Evolutionary conservation across 2,113 vertebrate genomes (phyloP), one percentile per base, ranked within the genome.

Genomic region (Pomatostomus ruficeps): DNA sequence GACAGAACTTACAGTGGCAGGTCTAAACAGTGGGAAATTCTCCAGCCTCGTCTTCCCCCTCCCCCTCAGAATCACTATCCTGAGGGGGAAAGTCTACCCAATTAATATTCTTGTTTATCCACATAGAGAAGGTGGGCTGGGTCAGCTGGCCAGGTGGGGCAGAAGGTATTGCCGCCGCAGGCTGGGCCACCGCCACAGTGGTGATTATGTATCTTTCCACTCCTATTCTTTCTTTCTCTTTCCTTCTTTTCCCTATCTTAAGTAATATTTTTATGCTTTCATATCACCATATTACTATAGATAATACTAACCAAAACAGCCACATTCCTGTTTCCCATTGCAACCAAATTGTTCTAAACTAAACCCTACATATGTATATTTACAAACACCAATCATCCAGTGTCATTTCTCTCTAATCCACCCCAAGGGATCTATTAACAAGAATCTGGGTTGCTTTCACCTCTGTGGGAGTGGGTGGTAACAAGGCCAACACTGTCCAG

Each of bases 391-490:
- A 1, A 25, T 12, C 3, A 15, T 52, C 2, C 23, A 17, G 38
- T 1, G 13, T 25, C 0, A 0, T 31, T n/a, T 46, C n/a, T 40
- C 29, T 62, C 74, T 62, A 55, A 40, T 14, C 13, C 9, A 31
- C 9, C 15, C 46, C 65, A 25, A 54, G 20, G n/a, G 28, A 29
- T 52, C 28, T 40, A 4, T 46, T 6, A 24, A 77, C 20, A 21
- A 62, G 29, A 35, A 40, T n/a, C 45, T 52, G 38, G 24, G 16
- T 59, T 35, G 2, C n/a, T 45, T 38, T 35, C 7, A 3, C n/a
- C 61, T 25, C 48, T 6, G 4, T 59, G 11, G n/a, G 19, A 18
- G 14, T 0, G 0, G 13, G 5, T 55, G 33, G 25, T 26, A n/a
- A 42, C 35, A 25, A 46, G 42, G 20, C 21, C 48, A 48, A 1